Percentiles rank a stretch among this genome's conserved stretches.
Evolutionary conservation across 1,140 invertebrate species (phyloP).

Genomic region (Eubasilissa regina): DNA sequence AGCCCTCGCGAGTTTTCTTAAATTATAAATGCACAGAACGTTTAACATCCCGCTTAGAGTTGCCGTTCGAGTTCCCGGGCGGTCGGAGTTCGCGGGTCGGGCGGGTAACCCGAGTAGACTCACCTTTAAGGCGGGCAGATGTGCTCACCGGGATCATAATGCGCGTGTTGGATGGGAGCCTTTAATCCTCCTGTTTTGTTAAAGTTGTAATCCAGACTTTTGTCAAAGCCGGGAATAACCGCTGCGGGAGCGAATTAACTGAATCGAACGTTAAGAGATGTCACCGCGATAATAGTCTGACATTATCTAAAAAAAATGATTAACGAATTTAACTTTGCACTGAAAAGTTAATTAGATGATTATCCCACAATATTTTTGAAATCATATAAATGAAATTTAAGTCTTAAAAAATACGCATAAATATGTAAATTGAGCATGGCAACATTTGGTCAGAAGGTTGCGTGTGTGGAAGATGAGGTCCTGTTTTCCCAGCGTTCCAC

Average conservation of each 20-base stretch:
- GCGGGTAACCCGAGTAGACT: background rate
- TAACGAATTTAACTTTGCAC: too few species aligned
- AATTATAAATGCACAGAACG: slow-evolving; percentile 30
- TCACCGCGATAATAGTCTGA: background rate
- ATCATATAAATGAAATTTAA: too few species aligned
- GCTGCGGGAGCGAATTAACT: slow-evolving; percentile 19
- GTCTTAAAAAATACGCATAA: too few species aligned
- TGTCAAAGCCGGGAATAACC: slow-evolving; percentile 10
- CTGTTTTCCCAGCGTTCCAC: too few species aligned
- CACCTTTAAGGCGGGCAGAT: background rate
- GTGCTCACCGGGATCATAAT: slow-evolving; percentile 28
- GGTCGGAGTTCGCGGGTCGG: background rate
- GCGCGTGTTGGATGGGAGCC: slow-evolving; percentile 31
- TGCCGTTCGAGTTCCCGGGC: background rate
- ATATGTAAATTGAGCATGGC: too few species aligned
- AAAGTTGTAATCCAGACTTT: slow-evolving; percentile 4
- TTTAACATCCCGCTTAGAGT: slow-evolving; percentile 18
- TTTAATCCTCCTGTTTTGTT: slow-evolving; percentile 13
- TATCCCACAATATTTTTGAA: too few species aligned
- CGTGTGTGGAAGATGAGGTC: too few species aligned
- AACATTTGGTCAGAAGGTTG: too few species aligned
- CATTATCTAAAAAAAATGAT: background rate
- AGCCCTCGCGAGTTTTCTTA: background rate
- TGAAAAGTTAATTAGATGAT: too few species aligned
- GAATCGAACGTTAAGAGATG: slow-evolving; percentile 28